Base-by-base conservation (phyloP, 2,797 vertebrate genomes). In the Carapus acus region DNA sequence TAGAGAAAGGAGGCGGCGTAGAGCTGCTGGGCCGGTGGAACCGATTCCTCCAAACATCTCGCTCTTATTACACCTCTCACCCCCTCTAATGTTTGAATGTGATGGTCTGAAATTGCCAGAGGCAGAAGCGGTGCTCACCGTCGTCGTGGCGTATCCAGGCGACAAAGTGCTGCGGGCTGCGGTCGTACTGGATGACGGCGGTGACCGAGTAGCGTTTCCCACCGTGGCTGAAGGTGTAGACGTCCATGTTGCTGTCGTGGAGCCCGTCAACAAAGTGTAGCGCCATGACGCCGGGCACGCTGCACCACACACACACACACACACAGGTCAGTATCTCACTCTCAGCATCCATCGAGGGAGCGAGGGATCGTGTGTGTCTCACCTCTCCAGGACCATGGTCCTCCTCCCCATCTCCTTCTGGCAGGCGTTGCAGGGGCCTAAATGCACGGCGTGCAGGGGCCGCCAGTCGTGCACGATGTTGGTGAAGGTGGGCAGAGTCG, bases 261-360 rank as follows among this genome's bases (percentile, higher is more conserved):
- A 96, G 87, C 17, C 96, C 96, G 68, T 94, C 88, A 1, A 91
- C 88, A 13, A 99, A 98, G 82, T 99, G 93, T 65, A 98, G 45
- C 41, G 73, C 88, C 54, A 98, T 88, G 65, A 98, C 27, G 1
- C 89, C 65, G 11, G 92, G 74, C 2, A 92, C 17, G 27, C 96
- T 98, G 51, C 6, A 16, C 8, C 43, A 48, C 8, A 49, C 4
- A 59, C 27, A 51, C 15, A 49, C 29, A 33, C 4, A 36, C 4
- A 33, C 31, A 33, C 4, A 33, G 9, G 9, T 27, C 24, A 27
- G 5, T 27, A 4, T 27, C 31, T 11, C 31, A 33, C 8, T 3
- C 31, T 11, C 4, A 33, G 24, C 31, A 33, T 2, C 6, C 8
- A 33, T 2, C 9, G 8, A 33, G 8, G 11, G 6, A 33, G 6